These are phyloP conservation scores for Thalassoma bifasciatum DNA, from an alignment of 2,113 vertebrate genomes.

Conservation along the genomic window DNA sequence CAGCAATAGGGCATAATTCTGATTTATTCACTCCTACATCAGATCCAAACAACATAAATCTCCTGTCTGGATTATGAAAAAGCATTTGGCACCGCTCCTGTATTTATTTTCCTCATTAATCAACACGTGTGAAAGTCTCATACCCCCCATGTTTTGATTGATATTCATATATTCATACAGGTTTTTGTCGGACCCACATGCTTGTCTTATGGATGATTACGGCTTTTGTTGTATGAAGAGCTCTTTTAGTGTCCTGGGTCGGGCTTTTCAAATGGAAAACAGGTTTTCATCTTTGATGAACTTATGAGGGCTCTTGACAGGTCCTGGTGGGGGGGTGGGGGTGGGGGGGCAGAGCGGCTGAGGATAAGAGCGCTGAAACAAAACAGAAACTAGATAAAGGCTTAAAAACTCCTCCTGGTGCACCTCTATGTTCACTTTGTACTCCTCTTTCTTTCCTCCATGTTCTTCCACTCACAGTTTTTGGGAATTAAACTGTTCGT, in stretches of 20 bases:
- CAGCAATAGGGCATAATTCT: not conserved
- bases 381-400: conserved; percentile 10
- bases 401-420: conserved; percentile 17
- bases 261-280: conserved; percentile 82
- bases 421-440: conserved; percentile 13
- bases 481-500: conserved; percentile 30
- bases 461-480: conserved; percentile 7
- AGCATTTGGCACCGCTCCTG: not conserved
- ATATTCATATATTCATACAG: conserved; percentile 73
- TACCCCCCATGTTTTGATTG: conserved; percentile 56
- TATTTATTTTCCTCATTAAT: conserved; percentile 53
- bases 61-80: conserved; percentile 12
- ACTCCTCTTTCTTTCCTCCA: not conserved
- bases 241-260: conserved; percentile 66
- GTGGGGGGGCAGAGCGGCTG: conserved; percentile 19
- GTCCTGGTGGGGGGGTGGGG: conserved; percentile 41
- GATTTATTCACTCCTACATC: not conserved
- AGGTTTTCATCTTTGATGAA: conserved; percentile 83
- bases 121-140: conserved; percentile 41
- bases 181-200: conserved; percentile 60
- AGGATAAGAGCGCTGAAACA: conserved; percentile 50
- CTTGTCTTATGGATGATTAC: conserved; percentile 76
- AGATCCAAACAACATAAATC: conserved; percentile 6
- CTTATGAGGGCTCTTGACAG: conserved; percentile 82
- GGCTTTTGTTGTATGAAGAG: conserved; percentile 72